A percentile compares a stretch with the other conserved stretches of the same genome.
These are phyloP conservation scores for Drosophila novamexicana DNA, from an alignment of 1,140 invertebrate species.

Conservation along the genomic window DNA sequence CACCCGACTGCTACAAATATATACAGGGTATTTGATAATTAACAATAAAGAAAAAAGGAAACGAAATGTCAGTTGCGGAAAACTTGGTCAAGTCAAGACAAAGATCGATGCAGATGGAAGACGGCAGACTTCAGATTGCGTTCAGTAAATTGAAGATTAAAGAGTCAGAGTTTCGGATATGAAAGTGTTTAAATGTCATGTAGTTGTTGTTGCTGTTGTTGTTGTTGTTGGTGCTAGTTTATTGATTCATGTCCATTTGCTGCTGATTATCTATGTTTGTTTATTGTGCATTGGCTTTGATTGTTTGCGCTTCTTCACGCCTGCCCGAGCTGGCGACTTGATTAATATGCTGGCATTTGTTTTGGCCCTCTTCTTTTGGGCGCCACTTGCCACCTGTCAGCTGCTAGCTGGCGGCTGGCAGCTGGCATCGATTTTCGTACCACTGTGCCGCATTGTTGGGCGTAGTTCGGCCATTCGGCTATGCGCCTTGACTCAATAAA, in stretches of 20 bases:
- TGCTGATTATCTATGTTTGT: slow-evolving; percentile 29
- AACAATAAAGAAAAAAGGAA: slow-evolving; percentile 64
- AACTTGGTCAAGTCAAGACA: slow-evolving; percentile 53
- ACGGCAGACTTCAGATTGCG: slow-evolving; percentile 18
- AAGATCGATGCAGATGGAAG: too few relatives aligned
- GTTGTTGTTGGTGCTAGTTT: slow-evolving; percentile 6
- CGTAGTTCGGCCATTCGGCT: slow-evolving; percentile 48
- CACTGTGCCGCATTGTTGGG: slow-evolving; percentile 59
- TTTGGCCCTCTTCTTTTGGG: slow-evolving; percentile 26
- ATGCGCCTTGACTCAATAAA: slow-evolving; percentile 46
- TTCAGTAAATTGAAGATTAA: neutral
- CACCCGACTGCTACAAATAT: neutral
- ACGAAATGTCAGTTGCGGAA: slow-evolving; percentile 73
- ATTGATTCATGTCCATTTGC: slow-evolving; percentile 16
- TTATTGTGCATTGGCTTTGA: slow-evolving; percentile 16
- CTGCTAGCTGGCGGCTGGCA: neutral
- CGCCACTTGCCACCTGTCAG: slow-evolving; percentile 16
- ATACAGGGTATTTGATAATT: slow-evolving; percentile 9
- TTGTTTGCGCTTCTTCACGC: slow-evolving; percentile 35
- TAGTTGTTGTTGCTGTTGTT: neutral
- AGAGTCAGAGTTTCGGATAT: slow-evolving; percentile 18
- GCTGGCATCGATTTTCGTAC: neutral
- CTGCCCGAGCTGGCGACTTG: slow-evolving; percentile 8
- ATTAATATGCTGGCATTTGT: slow-evolving; percentile 53
- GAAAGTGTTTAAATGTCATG: slow-evolving; percentile 21